phyloP scores from a whole-genome alignment of 2,797 vertebrate species.

The Rhinatrema bivittatum region DNA sequence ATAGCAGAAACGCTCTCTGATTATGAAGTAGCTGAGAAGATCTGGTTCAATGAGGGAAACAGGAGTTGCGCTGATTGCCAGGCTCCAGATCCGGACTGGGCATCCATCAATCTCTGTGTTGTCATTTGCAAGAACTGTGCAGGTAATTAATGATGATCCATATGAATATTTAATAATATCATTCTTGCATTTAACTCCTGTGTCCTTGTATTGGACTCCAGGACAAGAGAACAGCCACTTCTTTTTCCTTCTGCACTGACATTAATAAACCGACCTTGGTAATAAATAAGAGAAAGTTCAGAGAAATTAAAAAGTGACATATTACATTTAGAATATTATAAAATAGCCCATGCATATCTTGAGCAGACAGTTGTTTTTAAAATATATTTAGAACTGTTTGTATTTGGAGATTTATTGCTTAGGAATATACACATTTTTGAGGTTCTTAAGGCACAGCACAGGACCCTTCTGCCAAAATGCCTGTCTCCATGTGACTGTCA shows the following conservation, averaged over 20 bases:
- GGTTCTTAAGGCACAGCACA: no score
- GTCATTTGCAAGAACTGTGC: slow-evolving; percentile 95
- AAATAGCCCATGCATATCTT: background rate
- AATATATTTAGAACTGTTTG: no score
- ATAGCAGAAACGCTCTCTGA: slow-evolving; percentile 91
- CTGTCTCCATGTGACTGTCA: no score
- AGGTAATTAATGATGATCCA: slow-evolving; percentile 62
- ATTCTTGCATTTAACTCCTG: no score
- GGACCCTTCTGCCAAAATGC: no score
- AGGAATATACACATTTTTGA: no score
- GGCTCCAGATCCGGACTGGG: slow-evolving; percentile 83
- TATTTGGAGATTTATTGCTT: no score
- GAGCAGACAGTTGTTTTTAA: background rate
- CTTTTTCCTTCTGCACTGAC: slow-evolving; percentile 1
- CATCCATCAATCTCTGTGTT: slow-evolving; percentile 91
- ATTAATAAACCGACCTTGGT: background rate
- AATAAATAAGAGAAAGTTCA: background rate
- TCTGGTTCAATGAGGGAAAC: slow-evolving; percentile 96
- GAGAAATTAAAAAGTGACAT: background rate
- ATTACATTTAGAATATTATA: background rate
- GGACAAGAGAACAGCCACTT: no score
- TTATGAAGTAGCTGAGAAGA: slow-evolving; percentile 97
- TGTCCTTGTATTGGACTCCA: no score
- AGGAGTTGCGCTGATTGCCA: slow-evolving; percentile 86
- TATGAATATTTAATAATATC: slow-evolving; percentile 6